Percentiles rank a stretch among this genome's conserved stretches.
Conservation (phyloP, 2,797 vertebrate genomes). For the Danio kyathit region DNA sequence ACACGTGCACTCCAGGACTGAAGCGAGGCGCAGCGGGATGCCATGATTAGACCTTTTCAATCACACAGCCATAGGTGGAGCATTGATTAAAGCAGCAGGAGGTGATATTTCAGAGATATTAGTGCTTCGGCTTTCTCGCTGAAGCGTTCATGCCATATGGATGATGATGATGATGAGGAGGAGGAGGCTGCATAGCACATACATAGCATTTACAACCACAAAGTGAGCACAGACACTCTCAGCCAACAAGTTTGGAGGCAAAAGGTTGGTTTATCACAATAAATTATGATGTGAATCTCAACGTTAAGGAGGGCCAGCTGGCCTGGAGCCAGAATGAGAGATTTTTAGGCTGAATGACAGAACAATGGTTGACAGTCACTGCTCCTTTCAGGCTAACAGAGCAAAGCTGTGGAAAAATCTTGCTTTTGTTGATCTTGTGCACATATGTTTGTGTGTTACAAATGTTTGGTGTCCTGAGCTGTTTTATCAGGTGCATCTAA, state of each 20-base stretch:
- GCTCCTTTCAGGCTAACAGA: neutral
- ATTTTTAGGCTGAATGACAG: neutral
- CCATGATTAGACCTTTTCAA: neutral
- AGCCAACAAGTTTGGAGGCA: neutral
- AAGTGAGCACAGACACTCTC: neutral
- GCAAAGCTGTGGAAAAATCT: neutral
- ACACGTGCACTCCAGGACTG: slow-evolving; percentile 15
- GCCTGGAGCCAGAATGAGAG: neutral
- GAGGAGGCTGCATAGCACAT: neutral
- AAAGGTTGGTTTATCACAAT: neutral
- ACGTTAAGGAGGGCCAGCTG: neutral
- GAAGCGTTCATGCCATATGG: neutral
- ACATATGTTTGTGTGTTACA: neutral
- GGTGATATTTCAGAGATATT: neutral
- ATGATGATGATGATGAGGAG: neutral
- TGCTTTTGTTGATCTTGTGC: neutral
- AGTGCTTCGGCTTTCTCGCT: neutral
- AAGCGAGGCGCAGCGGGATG: slow-evolving; percentile 15
- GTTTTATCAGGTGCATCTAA: too few species aligned
- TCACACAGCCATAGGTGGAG: slow-evolving; percentile 5
- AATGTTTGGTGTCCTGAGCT: neutral
- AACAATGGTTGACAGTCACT: neutral
- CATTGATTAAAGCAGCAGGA: slow-evolving; percentile 39
- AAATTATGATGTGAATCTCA: neutral
- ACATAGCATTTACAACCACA: neutral